Conservation (phyloP, 2,797 vertebrate species). For the Dryobates pubescens region DNA sequence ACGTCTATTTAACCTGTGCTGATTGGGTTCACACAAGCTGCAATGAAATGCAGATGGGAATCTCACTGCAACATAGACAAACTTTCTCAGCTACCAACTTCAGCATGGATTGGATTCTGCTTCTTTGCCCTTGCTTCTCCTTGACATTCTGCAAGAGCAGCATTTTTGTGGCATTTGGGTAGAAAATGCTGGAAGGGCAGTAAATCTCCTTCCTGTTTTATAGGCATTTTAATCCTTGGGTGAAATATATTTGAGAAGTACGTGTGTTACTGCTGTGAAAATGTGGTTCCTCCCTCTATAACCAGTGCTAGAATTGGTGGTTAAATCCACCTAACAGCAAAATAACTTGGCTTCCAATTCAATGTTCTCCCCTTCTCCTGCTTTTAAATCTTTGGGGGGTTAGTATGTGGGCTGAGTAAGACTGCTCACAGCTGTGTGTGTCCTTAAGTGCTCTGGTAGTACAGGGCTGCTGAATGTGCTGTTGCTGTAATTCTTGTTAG, state of each 20-base stretch:
- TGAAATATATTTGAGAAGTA: slow-evolving; percentile 1
- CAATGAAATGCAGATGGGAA: slow-evolving; percentile 41
- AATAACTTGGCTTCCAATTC: not conserved
- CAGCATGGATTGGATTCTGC: not conserved
- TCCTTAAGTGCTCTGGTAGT: not conserved
- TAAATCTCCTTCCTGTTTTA: not conserved
- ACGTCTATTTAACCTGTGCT: slow-evolving; percentile 17
- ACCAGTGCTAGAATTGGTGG: not conserved
- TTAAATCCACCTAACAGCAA: not conserved
- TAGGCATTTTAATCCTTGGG: not conserved
- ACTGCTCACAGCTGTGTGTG: not conserved
- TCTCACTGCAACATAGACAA: not conserved
- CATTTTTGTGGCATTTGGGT: slow-evolving; percentile 48
- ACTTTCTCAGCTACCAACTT: slow-evolving; percentile 22
- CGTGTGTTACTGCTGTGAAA: not conserved
- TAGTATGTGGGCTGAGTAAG: not conserved
- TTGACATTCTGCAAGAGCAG: slow-evolving; percentile 46
- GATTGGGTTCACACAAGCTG: slow-evolving; percentile 35
- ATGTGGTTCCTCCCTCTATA: not conserved
- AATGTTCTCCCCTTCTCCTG: not conserved
- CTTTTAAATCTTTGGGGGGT: not conserved
- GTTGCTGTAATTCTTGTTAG: not conserved
- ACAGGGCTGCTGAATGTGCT: not conserved
- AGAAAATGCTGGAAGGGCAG: slow-evolving; percentile 24
- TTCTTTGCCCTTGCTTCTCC: slow-evolving; percentile 41